A percentile compares a stretch with the other conserved stretches of the same genome.
phyloP scores from a whole-genome alignment of 2,888 invertebrate species.

The Scelioninae gen. 1 region DNA sequence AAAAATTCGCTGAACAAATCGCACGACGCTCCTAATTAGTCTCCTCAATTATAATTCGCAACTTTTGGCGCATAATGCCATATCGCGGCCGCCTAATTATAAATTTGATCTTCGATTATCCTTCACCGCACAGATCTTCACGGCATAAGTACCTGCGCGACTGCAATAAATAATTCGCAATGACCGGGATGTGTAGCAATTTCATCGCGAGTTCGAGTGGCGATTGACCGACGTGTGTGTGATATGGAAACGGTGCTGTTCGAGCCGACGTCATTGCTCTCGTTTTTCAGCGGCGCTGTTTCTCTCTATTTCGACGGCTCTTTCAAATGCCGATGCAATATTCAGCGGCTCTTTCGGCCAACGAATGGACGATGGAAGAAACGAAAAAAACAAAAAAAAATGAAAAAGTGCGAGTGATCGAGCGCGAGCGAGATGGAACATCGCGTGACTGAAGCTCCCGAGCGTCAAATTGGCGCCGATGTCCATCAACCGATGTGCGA shows the following conservation, averaged over 20 bases:
- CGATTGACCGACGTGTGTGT: slow-evolving; percentile 83
- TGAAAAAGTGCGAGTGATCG: slow-evolving; percentile 25
- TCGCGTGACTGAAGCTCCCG: slow-evolving; percentile 81
- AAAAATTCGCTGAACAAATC: slow-evolving; percentile 18
- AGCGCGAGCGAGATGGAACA: slow-evolving; percentile 73
- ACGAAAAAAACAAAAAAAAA: slow-evolving; percentile 49
- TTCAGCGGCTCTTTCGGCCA: slow-evolving; percentile 80
- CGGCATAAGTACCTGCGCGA: slow-evolving; percentile 27
- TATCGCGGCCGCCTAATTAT: slow-evolving; percentile 38
- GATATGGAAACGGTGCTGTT: slow-evolving; percentile 77
- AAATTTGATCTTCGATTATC: slow-evolving; percentile 60
- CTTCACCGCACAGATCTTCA: slow-evolving; percentile 15
- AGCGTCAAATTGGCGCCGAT: slow-evolving; percentile 85
- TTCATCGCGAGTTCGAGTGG: slow-evolving; percentile 81
- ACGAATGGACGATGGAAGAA: slow-evolving; percentile 31
- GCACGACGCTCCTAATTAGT: slow-evolving; percentile 37
- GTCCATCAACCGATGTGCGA: slow-evolving; percentile 82
- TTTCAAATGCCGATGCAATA: slow-evolving; percentile 84
- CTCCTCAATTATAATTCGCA: slow-evolving; percentile 21
- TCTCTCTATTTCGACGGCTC: slow-evolving; percentile 73
- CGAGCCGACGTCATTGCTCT: slow-evolving; percentile 71
- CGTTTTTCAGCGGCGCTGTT: slow-evolving; percentile 60
- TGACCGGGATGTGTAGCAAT: slow-evolving; percentile 75
- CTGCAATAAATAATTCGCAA: slow-evolving; percentile 82
- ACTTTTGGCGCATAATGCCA: background rate